Percentiles rank a stretch among this genome's conserved stretches.
These are phyloP conservation scores for Salvator merianae DNA, from an alignment of 2,113 vertebrate genomes.

Conservation along the genomic window DNA sequence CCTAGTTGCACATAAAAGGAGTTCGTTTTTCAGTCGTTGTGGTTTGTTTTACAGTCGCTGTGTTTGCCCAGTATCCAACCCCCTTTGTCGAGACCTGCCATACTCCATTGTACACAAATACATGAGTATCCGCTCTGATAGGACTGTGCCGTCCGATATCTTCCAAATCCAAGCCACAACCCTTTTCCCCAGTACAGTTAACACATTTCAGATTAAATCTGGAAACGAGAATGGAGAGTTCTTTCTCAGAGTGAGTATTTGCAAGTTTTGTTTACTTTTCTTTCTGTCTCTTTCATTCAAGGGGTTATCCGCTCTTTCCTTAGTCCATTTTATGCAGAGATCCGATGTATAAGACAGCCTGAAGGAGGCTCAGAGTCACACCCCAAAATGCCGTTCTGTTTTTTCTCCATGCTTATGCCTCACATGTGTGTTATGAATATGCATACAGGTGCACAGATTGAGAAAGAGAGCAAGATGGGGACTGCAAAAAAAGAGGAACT, in stretches of 20 bases:
- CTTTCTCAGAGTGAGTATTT: constrained; percentile 89
- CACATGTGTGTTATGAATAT: too few relatives aligned
- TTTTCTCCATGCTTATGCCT: too few relatives aligned
- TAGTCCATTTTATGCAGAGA: too few relatives aligned
- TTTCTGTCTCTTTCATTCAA: too few relatives aligned
- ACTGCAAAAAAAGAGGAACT: too few relatives aligned
- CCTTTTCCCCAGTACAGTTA: constrained; percentile 92
- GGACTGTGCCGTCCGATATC: constrained; percentile 92
- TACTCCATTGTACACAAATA: constrained; percentile 96
- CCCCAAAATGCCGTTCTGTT: too few relatives aligned
- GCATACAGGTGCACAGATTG: too few relatives aligned
- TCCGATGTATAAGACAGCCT: too few relatives aligned
- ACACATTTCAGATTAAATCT: constrained; percentile 95
- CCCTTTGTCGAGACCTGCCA: constrained; percentile 85
- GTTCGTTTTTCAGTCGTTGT: constrained; percentile 17
- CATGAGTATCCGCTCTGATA: constrained; percentile 95
- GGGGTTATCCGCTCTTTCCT: too few relatives aligned
- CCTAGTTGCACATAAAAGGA: background rate
- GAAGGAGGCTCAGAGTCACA: too few relatives aligned
- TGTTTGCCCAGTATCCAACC: constrained; percentile 81
- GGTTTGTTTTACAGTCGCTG: constrained; percentile 85
- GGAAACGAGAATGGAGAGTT: constrained; percentile 96
- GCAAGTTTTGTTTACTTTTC: background rate
- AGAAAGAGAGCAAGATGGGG: too few relatives aligned
- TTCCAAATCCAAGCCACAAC: constrained; percentile 98